phyloP scores from a whole-genome alignment of 2,888 invertebrate species.

The Cremastinae sp. region DNA sequence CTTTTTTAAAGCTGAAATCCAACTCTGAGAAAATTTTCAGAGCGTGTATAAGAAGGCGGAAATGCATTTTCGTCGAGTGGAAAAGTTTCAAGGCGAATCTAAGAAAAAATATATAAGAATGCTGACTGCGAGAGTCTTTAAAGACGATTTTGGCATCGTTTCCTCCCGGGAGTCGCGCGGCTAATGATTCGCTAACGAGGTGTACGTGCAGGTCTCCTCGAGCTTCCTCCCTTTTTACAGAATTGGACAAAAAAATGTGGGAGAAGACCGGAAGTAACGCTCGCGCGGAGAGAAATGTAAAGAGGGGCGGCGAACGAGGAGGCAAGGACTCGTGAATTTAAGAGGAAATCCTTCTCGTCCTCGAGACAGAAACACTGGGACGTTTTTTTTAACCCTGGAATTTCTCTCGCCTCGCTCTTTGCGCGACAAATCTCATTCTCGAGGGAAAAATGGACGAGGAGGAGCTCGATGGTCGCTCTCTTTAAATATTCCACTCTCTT shows the following conservation, averaged over 20 bases:
- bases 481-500: conserved; percentile 64
- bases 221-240: conserved; percentile 55
- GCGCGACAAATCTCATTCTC: conserved; percentile 33
- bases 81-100: conserved; percentile 3
- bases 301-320: conserved; percentile 18
- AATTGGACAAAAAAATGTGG: conserved; percentile 30
- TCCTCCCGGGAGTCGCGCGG: conserved; percentile 60
- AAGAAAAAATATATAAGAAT: conserved; percentile 4
- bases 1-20: too few species aligned
- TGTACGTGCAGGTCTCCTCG: conserved; percentile 71
- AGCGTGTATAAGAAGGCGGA: conserved; percentile 2
- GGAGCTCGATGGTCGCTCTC: conserved; percentile 52
- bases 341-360: conserved; percentile 56
- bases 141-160: conserved; percentile 55
- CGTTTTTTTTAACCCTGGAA: conserved; percentile 27
- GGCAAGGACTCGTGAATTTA: conserved; percentile 49
- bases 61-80: conserved; percentile 3
- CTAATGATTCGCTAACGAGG: conserved; percentile 77
- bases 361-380: conserved; percentile 53
- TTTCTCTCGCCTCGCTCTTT: conserved; percentile 26
- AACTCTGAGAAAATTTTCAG: conserved; percentile 4
- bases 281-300: conserved; percentile 25
- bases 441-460: not conserved
- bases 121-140: conserved; percentile 20
- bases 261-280: conserved; percentile 51